phyloP scores from a whole-genome alignment of 2,888 invertebrate species.

The Glyphotaelius pellucidus region DNA sequence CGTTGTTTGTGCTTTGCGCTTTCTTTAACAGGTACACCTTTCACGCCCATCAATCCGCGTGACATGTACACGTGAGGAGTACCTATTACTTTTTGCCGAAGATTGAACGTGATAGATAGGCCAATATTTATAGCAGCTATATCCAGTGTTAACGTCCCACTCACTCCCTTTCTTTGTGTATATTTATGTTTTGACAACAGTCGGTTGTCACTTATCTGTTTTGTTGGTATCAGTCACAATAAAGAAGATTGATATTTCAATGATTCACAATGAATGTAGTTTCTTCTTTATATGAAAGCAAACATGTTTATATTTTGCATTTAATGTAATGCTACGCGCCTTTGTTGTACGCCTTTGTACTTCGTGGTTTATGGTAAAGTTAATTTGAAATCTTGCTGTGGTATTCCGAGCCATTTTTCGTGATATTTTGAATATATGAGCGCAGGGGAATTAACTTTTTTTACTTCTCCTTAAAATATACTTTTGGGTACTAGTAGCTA shows the following conservation, averaged over 20 bases:
- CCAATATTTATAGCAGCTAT: slow-evolving; percentile 32
- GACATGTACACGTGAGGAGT: not conserved
- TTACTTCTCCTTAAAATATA: too few species aligned
- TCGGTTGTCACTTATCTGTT: not conserved
- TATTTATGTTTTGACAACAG: not conserved
- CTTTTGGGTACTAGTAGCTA: too few species aligned
- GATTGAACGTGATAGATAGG: slow-evolving; percentile 30
- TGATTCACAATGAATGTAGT: too few species aligned
- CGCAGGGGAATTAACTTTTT: too few species aligned
- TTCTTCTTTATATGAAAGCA: too few species aligned
- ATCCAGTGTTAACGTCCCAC: slow-evolving; percentile 6
- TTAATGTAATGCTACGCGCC: too few species aligned
- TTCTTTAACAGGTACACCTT: not conserved
- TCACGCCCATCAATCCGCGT: not conserved
- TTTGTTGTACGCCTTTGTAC: too few species aligned
- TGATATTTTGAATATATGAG: too few species aligned
- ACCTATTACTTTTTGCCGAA: not conserved
- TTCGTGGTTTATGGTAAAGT: too few species aligned
- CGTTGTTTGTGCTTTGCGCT: not conserved
- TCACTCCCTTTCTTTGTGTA: slow-evolving; percentile 7
- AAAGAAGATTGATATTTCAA: not conserved
- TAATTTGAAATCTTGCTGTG: too few species aligned
- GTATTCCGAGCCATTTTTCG: too few species aligned
- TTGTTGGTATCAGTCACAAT: not conserved
- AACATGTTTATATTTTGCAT: too few species aligned